These are phyloP conservation scores for Balearica regulorum DNA, from an alignment of 2,797 vertebrate species.

Conservation along the genomic window DNA sequence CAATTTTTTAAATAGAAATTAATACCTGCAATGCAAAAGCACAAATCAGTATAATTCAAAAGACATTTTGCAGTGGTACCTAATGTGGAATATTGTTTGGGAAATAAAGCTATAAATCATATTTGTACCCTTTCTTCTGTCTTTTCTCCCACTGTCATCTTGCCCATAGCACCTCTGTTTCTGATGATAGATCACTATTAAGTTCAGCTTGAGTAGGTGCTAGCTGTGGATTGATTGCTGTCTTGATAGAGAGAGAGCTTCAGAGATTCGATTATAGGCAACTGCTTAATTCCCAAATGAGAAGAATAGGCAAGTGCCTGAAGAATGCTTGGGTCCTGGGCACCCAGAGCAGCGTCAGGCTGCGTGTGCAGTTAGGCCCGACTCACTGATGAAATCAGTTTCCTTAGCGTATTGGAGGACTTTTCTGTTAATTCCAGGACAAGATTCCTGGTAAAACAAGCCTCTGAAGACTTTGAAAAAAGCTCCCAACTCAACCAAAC, in stretches of 20 bases:
- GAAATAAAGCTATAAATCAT: not conserved
- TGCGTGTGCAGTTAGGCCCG: rapidly evolving
- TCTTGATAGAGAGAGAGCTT: not conserved
- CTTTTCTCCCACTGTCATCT: not conserved
- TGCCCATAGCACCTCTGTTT: not conserved
- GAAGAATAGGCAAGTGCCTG: not conserved
- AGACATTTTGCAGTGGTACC: not conserved
- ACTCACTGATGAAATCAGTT: not conserved
- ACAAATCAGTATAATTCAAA: not conserved
- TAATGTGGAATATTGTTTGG: not conserved
- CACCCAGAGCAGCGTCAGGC: not conserved
- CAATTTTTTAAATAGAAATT: not conserved
- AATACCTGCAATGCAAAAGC: not conserved
- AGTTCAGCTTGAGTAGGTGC: not conserved
- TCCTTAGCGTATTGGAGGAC: not conserved
- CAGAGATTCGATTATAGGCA: not conserved
- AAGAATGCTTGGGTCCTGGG: not conserved
- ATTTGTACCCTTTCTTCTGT: not conserved
- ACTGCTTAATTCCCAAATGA: not conserved
- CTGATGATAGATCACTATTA: not conserved
- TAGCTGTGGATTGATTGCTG: not conserved
- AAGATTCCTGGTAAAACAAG: not conserved
- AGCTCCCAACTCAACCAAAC: not conserved
- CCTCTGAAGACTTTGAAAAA: not conserved
- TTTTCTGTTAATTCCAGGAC: not conserved